phyloP scores from a whole-genome alignment of 1,140 invertebrate species.

The Zaprionus davidi region DNA sequence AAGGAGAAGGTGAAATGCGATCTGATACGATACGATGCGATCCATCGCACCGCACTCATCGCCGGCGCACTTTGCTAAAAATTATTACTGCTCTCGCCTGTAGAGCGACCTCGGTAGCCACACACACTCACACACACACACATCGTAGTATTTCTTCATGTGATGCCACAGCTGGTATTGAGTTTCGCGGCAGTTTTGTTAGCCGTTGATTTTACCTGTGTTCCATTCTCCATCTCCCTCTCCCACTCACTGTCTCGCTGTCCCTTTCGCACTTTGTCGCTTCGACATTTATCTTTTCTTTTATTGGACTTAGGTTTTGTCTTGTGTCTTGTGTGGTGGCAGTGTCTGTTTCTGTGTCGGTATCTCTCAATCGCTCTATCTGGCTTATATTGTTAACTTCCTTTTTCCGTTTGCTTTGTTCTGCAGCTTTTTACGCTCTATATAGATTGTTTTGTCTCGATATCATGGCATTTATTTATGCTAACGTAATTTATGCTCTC shows the following conservation, averaged over 20 bases:
- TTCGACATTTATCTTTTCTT: slow-evolving; percentile 78
- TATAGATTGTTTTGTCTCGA: slow-evolving; percentile 70
- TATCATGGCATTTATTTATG: slow-evolving; percentile 64
- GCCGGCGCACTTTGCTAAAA: slow-evolving; percentile 64
- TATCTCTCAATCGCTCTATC: slow-evolving; percentile 76
- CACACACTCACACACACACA: slow-evolving; percentile 2
- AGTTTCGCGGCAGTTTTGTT: slow-evolving; percentile 60
- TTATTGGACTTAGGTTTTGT: slow-evolving; percentile 71
- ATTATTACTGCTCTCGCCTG: slow-evolving; percentile 62
- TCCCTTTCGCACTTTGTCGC: slow-evolving; percentile 43
- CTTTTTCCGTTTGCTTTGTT: slow-evolving; percentile 70
- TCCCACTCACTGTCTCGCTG: background rate
- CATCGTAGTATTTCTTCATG: background rate
- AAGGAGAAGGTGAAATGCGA: slow-evolving; percentile 82
- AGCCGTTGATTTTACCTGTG: slow-evolving; percentile 55
- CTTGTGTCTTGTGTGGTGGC: slow-evolving; percentile 15
- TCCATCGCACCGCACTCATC: slow-evolving; percentile 68
- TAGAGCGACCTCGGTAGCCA: slow-evolving; percentile 11
- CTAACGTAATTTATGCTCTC: slow-evolving; percentile 68
- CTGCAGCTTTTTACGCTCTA: slow-evolving; percentile 65
- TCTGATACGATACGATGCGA: slow-evolving; percentile 75
- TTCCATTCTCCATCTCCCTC: slow-evolving; percentile 11
- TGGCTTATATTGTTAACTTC: slow-evolving; percentile 82
- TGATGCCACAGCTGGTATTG: slow-evolving; percentile 50
- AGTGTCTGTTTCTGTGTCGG: slow-evolving; percentile 40